Evolutionary conservation across 2,888 invertebrate genomes (phyloP), one percentile per base, ranked within the genome.

Genomic region (Chorisops tibialis): DNA sequence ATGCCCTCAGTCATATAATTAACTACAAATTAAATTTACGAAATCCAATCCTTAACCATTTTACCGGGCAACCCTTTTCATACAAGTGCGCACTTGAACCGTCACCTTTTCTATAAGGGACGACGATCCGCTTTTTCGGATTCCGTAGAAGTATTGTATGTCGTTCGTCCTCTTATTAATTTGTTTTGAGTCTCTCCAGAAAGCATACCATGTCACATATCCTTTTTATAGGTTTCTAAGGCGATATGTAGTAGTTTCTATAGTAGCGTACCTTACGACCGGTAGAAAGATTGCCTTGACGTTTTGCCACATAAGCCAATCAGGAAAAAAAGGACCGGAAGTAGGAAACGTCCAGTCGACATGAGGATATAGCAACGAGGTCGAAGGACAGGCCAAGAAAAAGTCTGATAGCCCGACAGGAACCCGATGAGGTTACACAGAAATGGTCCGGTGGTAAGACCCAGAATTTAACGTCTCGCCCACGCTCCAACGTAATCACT

Each of bases 391-490:
- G 45, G 30, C 9, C 43, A 45, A 45, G 56, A 12, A 54, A 54
- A 43, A 56, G 56, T 24, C 30, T 4, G 35, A 43, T 18, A 56
- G 56, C 43, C n/a, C 45, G 56, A 30, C 30, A 45, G 35, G 56
- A 56, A 56, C 56, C 30, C 56, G 16, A 56, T 56, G 56, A 56
- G 56, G 56, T 56, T 56, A 56, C 56, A 56, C 56, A 30, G 35
- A 56, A 45, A 16, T 43, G 12, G 30, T 45, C 56, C 45, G 45
- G 45, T 30, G 45, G 35, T 45, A 56, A 56, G 30, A 39, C 22
- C 39, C 41, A 18, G 41, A 41, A 54, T 43, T 24, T 24, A 24
- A 41, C 47, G 11, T 54, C 43, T 41, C 54, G 30, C 24, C 43
- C 45, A 30, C 30, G 16, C 12, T 18, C 11, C 11, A 56, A 35